Evolutionary conservation across 1,140 invertebrate species (phyloP).

Genomic region (Heliothis virescens): DNA sequence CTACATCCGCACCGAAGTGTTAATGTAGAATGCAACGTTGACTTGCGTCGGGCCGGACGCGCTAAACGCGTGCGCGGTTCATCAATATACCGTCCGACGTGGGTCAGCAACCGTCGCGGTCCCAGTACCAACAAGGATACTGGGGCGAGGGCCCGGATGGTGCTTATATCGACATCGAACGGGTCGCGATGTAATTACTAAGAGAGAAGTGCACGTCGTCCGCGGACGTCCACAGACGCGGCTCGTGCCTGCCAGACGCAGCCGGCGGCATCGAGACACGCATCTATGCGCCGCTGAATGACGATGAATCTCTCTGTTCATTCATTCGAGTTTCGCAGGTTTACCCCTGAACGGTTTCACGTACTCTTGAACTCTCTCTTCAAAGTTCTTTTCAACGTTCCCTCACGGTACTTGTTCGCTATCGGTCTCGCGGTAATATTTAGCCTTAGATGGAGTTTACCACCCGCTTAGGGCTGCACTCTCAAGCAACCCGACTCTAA

Average conservation of each 20-base stretch:
- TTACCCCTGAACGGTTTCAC: slow-evolving; percentile 93
- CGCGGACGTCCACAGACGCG: slow-evolving; percentile 70
- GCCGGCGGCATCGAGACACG: slow-evolving; percentile 64
- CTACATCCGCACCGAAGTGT: slow-evolving; percentile 6
- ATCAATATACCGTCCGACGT: slow-evolving; percentile 65
- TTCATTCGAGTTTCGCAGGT: slow-evolving; percentile 88
- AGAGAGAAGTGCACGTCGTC: slow-evolving; percentile 81
- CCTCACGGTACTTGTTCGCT: slow-evolving; percentile 96
- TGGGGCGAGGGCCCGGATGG: slow-evolving; percentile 60
- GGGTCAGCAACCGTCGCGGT: slow-evolving; percentile 61
- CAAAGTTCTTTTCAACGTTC: slow-evolving; percentile 97
- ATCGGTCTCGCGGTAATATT: slow-evolving; percentile 94
- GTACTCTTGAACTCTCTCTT: slow-evolving; percentile 95
- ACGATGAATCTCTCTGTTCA: slow-evolving; percentile 87
- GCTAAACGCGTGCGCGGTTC: slow-evolving; percentile 80
- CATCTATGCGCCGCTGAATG: slow-evolving; percentile 68
- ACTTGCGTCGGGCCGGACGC: slow-evolving; percentile 72
- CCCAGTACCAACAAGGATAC: slow-evolving; percentile 47
- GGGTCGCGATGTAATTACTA: slow-evolving; percentile 76
- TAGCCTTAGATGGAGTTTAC: slow-evolving; percentile 95
- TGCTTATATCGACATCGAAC: slow-evolving; percentile 68
- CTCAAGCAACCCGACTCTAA: slow-evolving; percentile 94
- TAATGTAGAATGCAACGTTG: slow-evolving; percentile 60
- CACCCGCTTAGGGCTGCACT: slow-evolving; percentile 94
- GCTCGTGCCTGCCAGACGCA: slow-evolving; percentile 58